Evolutionary conservation across 2,113 vertebrate genomes (phyloP).

Genomic region (Amblyornis subalaris): DNA sequence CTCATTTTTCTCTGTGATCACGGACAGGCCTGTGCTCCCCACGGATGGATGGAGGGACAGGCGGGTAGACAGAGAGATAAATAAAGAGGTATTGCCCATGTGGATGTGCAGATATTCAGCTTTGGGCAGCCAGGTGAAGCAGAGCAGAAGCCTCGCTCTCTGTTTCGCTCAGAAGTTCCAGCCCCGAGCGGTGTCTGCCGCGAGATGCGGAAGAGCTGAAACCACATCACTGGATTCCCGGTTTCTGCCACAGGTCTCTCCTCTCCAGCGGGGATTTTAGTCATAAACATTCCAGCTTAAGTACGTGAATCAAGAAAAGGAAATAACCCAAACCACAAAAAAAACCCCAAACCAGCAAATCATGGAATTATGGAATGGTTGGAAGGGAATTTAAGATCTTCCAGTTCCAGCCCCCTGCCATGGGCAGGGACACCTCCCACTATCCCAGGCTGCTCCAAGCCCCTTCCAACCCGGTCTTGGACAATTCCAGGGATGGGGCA

Average conservation of each 20-base stretch:
- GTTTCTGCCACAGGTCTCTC: not conserved
- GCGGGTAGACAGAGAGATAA: not conserved
- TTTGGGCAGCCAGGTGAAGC: not conserved
- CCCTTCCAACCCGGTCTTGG: rapidly evolving
- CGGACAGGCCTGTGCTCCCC: rapidly evolving
- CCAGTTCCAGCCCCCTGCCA: too few species aligned
- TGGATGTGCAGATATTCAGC: not conserved
- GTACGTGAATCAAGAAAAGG: not conserved
- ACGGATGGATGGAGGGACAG: not conserved
- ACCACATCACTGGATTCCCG: not conserved
- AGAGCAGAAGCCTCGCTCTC: not conserved
- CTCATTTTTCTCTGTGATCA: rapidly evolving
- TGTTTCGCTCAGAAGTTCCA: not conserved
- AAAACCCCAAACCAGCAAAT: not conserved
- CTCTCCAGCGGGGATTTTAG: not conserved
- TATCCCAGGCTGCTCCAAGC: rapidly evolving
- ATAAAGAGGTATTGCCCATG: not conserved
- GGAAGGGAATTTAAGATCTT: not conserved
- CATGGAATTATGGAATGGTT: not conserved
- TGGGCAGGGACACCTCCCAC: rapidly evolving
- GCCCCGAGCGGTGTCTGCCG: not conserved
- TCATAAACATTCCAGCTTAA: not conserved
- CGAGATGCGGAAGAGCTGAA: not conserved
- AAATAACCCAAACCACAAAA: not conserved
- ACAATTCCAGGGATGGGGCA: not conserved